A percentile compares a stretch with the other conserved stretches of the same genome.
These are phyloP conservation scores for Pararge aegeria DNA, from an alignment of 1,140 invertebrate genomes.

Conservation along the genomic window DNA sequence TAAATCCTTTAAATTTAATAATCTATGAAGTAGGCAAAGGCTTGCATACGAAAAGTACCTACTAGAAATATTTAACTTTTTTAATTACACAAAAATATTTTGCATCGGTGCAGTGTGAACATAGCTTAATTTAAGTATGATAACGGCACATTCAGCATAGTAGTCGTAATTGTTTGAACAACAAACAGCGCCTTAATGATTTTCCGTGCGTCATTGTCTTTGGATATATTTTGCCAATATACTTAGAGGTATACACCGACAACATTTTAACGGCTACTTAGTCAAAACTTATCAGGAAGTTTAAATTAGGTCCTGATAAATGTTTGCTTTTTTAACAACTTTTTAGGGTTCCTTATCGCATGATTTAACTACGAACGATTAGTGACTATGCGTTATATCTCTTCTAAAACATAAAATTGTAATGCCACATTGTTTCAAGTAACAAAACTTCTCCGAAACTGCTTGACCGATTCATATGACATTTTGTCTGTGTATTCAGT, in stretches of 20 bases:
- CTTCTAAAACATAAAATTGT: too few species aligned
- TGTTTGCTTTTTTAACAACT: constrained; percentile 29
- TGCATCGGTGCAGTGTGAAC: neutral
- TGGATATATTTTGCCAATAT: constrained; percentile 52
- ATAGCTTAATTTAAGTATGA: neutral
- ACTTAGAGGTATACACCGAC: constrained; percentile 36
- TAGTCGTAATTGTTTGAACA: constrained; percentile 37
- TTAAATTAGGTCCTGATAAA: constrained; percentile 56
- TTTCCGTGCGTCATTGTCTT: constrained; percentile 53
- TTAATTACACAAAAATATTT: too few species aligned
- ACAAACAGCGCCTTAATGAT: constrained; percentile 51
- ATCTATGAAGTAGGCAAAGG: too few species aligned
- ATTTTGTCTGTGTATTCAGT: too few species aligned
- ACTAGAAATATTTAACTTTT: too few species aligned
- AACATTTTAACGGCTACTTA: constrained; percentile 46
- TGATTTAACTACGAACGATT: too few species aligned
- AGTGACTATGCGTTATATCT: too few species aligned
- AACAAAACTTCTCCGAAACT: too few species aligned
- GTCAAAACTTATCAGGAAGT: constrained; percentile 63
- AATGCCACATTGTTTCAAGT: neutral
- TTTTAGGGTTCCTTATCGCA: constrained; percentile 5
- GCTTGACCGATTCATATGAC: too few species aligned
- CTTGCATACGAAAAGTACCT: too few species aligned
- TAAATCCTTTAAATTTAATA: too few species aligned
- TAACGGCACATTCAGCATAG: neutral